phyloP scores from a whole-genome alignment of 2,797 vertebrate species.

The Echiichthys vipera region DNA sequence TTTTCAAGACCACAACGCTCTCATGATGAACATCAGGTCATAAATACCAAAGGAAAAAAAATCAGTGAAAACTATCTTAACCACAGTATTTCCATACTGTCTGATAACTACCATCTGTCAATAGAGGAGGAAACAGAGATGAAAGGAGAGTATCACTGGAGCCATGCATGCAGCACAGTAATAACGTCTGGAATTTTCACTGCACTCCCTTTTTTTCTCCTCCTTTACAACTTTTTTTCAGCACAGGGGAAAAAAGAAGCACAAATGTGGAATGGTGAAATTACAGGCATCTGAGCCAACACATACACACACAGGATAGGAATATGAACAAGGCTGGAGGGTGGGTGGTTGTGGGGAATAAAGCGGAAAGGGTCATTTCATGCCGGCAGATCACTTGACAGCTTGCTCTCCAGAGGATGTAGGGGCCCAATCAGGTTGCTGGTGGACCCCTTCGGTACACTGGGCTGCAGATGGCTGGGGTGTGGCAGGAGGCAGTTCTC shows the following conservation, averaged over 20 bases:
- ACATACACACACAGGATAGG: slow-evolving; percentile 43
- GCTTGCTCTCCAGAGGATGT: slow-evolving; percentile 76
- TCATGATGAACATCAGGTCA: slow-evolving; percentile 73
- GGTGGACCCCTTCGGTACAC: slow-evolving; percentile 57
- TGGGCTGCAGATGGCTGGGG: slow-evolving; percentile 78
- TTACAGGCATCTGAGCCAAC: slow-evolving; percentile 74
- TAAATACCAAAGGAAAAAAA: slow-evolving; percentile 71
- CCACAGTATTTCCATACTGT: slow-evolving; percentile 76
- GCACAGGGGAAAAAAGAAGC: slow-evolving; percentile 24
- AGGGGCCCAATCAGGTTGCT: slow-evolving; percentile 73
- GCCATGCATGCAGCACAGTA: slow-evolving; percentile 67
- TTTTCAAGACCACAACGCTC: slow-evolving; percentile 61
- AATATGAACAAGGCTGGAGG: slow-evolving; percentile 45
- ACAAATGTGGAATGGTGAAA: slow-evolving; percentile 71
- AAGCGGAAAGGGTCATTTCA: slow-evolving; percentile 76
- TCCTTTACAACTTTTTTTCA: slow-evolving; percentile 46
- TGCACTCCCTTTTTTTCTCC: slow-evolving; percentile 29
- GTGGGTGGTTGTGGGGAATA: slow-evolving; percentile 42
- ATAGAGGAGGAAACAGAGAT: slow-evolving; percentile 70
- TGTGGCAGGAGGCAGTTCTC: slow-evolving; percentile 70
- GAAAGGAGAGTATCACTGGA: slow-evolving; percentile 72
- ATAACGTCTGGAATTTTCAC: slow-evolving; percentile 79
- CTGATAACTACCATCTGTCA: slow-evolving; percentile 83
- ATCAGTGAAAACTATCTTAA: slow-evolving; percentile 67
- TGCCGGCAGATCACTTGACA: slow-evolving; percentile 79